Conservation (phyloP, 1,140 invertebrate genomes). For the Eubasilissa regina region DNA sequence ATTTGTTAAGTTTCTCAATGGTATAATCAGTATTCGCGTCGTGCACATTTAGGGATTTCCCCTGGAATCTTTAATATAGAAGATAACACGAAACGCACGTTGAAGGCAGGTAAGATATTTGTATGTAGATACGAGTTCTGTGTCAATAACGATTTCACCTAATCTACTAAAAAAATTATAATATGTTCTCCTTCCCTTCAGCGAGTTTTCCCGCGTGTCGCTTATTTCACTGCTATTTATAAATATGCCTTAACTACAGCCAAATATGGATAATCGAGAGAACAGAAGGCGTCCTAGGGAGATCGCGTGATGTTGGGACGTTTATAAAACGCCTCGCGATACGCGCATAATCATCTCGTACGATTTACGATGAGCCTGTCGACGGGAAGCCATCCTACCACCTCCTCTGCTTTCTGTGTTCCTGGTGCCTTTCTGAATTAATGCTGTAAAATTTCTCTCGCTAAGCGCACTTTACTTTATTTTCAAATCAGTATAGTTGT, state of each 20-base stretch:
- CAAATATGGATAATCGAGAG: neutral
- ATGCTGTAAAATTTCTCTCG: no score
- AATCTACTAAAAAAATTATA: neutral
- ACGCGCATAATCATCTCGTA: slow-evolving; percentile 21
- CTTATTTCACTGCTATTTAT: no score
- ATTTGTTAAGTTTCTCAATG: no score
- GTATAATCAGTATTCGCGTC: neutral
- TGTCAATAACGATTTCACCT: slow-evolving; percentile 1
- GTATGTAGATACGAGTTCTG: neutral
- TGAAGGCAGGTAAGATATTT: neutral
- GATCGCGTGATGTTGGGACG: slow-evolving; percentile 16
- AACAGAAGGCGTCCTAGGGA: neutral
- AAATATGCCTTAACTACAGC: no score
- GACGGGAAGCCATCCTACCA: slow-evolving; percentile 12
- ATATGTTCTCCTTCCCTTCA: no score
- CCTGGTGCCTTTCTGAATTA: neutral
- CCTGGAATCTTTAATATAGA: slow-evolving; percentile 12
- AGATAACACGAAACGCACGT: neutral
- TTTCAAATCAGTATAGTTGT: no score
- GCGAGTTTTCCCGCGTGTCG: no score
- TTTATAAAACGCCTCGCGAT: slow-evolving; percentile 20
- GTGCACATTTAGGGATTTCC: neutral
- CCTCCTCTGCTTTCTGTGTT: neutral
- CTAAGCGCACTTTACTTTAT: no score
- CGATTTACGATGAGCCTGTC: slow-evolving; percentile 18